Evolutionary conservation across 2,797 vertebrate genomes (phyloP), one percentile per base, ranked within the genome.

Genomic region (Tangara arthus): DNA sequence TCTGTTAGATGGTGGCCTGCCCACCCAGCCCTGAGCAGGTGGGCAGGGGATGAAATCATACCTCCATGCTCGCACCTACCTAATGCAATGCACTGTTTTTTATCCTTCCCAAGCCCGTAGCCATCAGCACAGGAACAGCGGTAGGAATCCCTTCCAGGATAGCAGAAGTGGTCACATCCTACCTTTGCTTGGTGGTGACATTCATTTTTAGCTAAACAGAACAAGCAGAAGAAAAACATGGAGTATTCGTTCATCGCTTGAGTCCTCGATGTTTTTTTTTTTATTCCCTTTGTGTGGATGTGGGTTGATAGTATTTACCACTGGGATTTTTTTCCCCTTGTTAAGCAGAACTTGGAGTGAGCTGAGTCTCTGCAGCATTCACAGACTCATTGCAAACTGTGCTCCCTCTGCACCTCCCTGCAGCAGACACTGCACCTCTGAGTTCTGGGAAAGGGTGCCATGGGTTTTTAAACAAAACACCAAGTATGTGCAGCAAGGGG

Each of bases 131-230:
- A 99, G 88, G 98, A 98, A 70, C 99, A 99, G 22, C 0, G 65
- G 88, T 98, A 99, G 23, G 96, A 93, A 4, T 47, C 17, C 4
- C 84, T 91, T 24, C 94, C 96, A 0, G 97, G 98, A 16, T 96
- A 98, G 97, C 99, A 99, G 93, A 99, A 98, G 75, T 99, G 99
- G 44, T 99, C 98, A 68, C 99, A 99, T 3, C 98, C 98, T 2
- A 96, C 94, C 2, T 82, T 90, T 82, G 94, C 93, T 70, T 97
- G 57, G 2, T 97, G 97, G 12, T 97, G 98, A 95, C 99, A 99
- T 94, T 98, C 96, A 1, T 97, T 96, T 52, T 97, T 94, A 76
- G 98, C 98, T 99, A 93, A 72, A 82, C 12, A 64, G 79, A 88
- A n/a, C 12, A 68, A 56, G 26, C 9, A 4, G 77, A 57, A 22